These are phyloP conservation scores for Gadus macrocephalus DNA, from an alignment of 2,113 vertebrate species.

Conservation along the genomic window DNA sequence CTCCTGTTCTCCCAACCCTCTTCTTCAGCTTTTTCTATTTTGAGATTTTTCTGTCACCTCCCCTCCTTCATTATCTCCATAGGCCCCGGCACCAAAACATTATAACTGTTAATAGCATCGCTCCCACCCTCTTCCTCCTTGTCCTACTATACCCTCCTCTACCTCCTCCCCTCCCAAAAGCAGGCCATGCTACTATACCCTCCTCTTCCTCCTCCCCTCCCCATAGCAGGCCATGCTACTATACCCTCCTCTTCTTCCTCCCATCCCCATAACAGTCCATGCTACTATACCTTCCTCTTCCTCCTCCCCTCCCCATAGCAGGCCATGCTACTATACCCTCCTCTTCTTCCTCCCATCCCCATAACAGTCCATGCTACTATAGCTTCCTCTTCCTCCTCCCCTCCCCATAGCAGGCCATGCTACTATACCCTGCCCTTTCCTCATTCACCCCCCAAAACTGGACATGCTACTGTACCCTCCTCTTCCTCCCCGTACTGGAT, in stretches of 20 bases:
- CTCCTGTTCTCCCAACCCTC: background rate
- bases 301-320: background rate
- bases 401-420: no score
- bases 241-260: background rate
- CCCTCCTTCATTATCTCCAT: slow-evolving; percentile 23
- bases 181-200: no score
- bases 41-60: background rate
- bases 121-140: slow-evolving; percentile 10
- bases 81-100: slow-evolving; percentile 51
- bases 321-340: no score
- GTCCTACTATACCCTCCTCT: slow-evolving; percentile 1
- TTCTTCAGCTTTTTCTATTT: background rate
- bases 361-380: no score
- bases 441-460: no score
- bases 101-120: slow-evolving; percentile 56
- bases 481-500: no score
- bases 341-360: no score
- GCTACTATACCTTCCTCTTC: no score
- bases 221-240: background rate
- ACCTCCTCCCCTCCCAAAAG: slow-evolving; percentile 1
- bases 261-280: background rate
- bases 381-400: no score
- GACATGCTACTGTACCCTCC: no score
- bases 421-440: no score
- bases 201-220: background rate